phyloP scores from a whole-genome alignment of 2,888 invertebrate species.

The Melipona bicolor region DNA sequence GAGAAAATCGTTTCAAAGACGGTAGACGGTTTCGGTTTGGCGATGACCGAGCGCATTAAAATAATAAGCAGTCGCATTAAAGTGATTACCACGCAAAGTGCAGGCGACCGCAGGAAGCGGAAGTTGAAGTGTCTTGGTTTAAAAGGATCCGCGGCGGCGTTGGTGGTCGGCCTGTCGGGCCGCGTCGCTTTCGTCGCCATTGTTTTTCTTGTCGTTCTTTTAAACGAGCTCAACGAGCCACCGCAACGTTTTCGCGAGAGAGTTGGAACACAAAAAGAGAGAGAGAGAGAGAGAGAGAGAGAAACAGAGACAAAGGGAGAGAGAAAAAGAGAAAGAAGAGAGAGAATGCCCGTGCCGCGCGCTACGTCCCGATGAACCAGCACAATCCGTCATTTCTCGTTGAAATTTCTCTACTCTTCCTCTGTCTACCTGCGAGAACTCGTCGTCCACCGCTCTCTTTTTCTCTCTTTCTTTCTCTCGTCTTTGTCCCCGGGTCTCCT shows the following conservation, averaged over 20 bases:
- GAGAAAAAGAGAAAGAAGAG: neutral
- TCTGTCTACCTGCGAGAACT: slow-evolving; percentile 16
- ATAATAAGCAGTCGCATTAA: slow-evolving; percentile 72
- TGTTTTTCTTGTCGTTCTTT: slow-evolving; percentile 61
- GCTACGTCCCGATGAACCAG: slow-evolving; percentile 62
- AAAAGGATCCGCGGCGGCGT: slow-evolving; percentile 53
- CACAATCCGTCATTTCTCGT: slow-evolving; percentile 55
- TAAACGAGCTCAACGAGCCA: slow-evolving; percentile 64
- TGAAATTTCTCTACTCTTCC: slow-evolving; percentile 35
- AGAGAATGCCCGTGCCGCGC: neutral
- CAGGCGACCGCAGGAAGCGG: slow-evolving; percentile 59
- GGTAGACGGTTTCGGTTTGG: slow-evolving; percentile 16
- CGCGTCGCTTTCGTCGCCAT: slow-evolving; percentile 50
- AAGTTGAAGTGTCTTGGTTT: slow-evolving; percentile 67
- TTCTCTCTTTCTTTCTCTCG: neutral
- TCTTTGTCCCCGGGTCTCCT: neutral
- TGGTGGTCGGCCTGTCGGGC: slow-evolving; percentile 36
- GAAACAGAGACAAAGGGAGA: neutral
- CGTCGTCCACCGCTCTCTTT: slow-evolving; percentile 8
- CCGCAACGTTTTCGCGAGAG: slow-evolving; percentile 54
- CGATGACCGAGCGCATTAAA: slow-evolving; percentile 65
- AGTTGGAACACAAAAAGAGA: neutral
- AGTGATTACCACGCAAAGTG: slow-evolving; percentile 68
- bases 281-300: neutral
- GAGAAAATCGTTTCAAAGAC: neutral